A percentile compares a stretch with the other conserved stretches of the same genome.
Evolutionary conservation across 2,113 vertebrate species (phyloP).

Genomic region (Brachypteracias leptosomus): DNA sequence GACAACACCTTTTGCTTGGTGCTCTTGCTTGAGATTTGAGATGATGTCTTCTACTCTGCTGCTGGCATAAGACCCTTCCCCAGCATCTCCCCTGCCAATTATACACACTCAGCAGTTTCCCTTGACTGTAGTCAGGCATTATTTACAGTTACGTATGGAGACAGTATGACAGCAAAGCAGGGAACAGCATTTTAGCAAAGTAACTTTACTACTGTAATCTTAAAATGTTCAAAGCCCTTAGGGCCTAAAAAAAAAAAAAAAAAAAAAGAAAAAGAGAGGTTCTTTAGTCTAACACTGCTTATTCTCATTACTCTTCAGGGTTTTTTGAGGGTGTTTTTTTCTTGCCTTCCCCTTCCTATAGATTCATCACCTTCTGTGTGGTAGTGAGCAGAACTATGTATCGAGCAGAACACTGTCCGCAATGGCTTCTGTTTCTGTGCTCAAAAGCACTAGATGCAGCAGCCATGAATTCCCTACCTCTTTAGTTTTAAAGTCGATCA

Average conservation of each 20-base stretch:
- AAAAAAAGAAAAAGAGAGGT: not conserved
- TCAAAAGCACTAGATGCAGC: not conserved
- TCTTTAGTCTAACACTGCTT: not conserved
- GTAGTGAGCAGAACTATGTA: not conserved
- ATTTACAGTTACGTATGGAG: not conserved
- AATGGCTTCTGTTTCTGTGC: not conserved
- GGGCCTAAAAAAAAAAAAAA: not conserved
- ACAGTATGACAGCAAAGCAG: not conserved
- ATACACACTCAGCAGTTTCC: rapidly evolving
- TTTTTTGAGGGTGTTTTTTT: not conserved
- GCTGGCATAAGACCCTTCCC: not conserved
- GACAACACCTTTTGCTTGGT: not conserved
- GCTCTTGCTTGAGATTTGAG: not conserved
- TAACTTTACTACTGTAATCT: not conserved
- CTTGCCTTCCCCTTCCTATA: not conserved
- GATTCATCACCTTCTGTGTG: not conserved
- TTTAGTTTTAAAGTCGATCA: not conserved
- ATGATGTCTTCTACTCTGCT: not conserved
- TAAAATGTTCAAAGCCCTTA: not conserved
- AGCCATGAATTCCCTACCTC: not conserved
- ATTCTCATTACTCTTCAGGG: not conserved
- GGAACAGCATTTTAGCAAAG: not conserved
- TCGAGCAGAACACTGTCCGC: not conserved
- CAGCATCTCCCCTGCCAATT: not conserved
- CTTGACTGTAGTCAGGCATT: not conserved